Base-by-base conservation (phyloP, 2,888 invertebrate species). In the Digitonthophagus gazella region DNA sequence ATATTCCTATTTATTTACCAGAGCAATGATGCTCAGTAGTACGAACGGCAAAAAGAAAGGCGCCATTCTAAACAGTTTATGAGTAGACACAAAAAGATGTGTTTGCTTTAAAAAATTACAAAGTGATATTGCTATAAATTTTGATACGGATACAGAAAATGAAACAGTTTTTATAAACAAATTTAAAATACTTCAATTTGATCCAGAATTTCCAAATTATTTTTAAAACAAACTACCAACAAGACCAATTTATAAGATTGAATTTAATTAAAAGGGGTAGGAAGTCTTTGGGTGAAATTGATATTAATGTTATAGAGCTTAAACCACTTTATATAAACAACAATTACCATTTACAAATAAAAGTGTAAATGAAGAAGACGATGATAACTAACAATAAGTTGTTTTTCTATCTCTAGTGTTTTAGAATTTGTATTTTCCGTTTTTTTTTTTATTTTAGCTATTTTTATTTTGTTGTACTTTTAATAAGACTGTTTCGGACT, bases 1-100 rank as follows among this genome's bases (percentile, higher is more conserved):
- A 66, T 20, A 69, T 72, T 65, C 71, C 73, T 20, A 71, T 72
- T 61, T 72, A 70, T 65, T 61, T 58, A 64, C 70, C 73, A 6
- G 57, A 15, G 11, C 64, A 69, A 56, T 73, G 67, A 68, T n/a
- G 16, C 18, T 58, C 58, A 16, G 18, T 58, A 16, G 18, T 58
- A 58, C 15, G 18, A 58, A 58, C 58, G 16, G 58, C 58, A 58
- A 58, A 58, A 58, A 56, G 18, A 58, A 58, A 22, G 22, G 22
- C 22, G 22, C 22, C 22, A 22, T 22, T 22, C 22, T 22, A 22
- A 6, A 44, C 28, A 44, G 28, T 3, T 3, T 44, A 44, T 44
- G 28, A 44, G 28, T 44, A 8, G 28, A 44, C 6, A 44, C 22
- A 22, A 22, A 22, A 22, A 22, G 22, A 22, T 22, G 22, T 22